phyloP scores from a whole-genome alignment of 2,113 vertebrate genomes.

The Motacilla tschutschensis region DNA sequence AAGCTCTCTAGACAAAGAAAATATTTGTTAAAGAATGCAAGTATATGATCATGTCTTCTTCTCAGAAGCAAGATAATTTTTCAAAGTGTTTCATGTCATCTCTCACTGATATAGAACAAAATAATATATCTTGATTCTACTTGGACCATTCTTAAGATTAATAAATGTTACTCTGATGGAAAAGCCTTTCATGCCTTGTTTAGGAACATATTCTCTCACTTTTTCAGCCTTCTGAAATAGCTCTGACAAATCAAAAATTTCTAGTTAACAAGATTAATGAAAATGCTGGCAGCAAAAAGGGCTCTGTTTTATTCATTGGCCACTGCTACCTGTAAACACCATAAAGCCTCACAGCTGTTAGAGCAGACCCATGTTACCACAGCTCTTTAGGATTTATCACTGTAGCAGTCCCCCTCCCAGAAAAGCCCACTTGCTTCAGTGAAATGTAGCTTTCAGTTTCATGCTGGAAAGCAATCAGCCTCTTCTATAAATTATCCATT shows the following conservation, averaged over 20 bases:
- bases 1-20: background rate
- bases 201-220: background rate
- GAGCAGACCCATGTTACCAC: background rate
- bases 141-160: background rate
- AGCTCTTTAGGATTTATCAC: background rate
- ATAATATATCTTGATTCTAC: background rate
- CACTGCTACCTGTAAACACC: background rate
- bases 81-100: background rate
- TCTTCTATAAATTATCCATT: background rate
- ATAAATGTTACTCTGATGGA: background rate
- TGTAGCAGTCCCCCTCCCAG: background rate
- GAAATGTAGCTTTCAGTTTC: slow-evolving; percentile 17
- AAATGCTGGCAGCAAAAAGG: background rate
- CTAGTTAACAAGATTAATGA: background rate
- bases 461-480: slow-evolving; percentile 32
- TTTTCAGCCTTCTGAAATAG: background rate
- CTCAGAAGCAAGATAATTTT: background rate
- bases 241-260: background rate
- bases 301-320: background rate
- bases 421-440: background rate
- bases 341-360: background rate
- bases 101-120: background rate
- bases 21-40: background rate
- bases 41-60: background rate
- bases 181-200: background rate